phyloP scores from a whole-genome alignment of 2,113 vertebrate genomes.

The Nibea coibor region DNA sequence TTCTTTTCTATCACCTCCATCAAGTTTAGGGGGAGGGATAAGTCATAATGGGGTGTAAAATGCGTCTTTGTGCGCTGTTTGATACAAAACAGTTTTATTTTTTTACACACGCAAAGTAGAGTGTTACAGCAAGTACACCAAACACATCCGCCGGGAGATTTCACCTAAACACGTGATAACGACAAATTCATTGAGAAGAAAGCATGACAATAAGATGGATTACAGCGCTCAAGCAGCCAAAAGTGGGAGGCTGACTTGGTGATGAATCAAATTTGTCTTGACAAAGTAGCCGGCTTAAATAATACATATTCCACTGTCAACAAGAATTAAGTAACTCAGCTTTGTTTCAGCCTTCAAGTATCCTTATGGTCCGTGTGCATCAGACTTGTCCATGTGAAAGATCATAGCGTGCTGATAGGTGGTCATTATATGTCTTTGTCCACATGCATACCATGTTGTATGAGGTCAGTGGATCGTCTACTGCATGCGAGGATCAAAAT shows the following conservation, averaged over 20 bases:
- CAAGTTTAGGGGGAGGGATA: no score
- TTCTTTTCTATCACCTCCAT: no score
- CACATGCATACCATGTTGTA: conserved; percentile 21
- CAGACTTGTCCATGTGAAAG: not conserved
- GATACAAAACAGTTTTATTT: not conserved
- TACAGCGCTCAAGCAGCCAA: not conserved
- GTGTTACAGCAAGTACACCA: not conserved
- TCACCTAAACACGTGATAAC: not conserved
- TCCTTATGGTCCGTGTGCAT: not conserved
- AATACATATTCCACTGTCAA: not conserved
- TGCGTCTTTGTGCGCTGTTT: no score
- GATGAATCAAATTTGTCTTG: conserved; percentile 6
- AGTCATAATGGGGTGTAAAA: no score
- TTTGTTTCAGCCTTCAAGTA: not conserved
- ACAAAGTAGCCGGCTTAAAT: not conserved
- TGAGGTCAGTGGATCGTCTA: conserved; percentile 45
- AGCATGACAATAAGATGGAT: not conserved
- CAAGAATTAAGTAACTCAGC: conserved; percentile 7
- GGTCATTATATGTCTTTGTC: conserved; percentile 39
- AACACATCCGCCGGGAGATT: not conserved
- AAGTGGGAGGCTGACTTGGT: not conserved
- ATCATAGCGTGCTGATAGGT: conserved; percentile 43
- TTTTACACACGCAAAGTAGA: not conserved
- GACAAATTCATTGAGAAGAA: not conserved
- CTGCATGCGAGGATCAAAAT: conserved; percentile 6